A percentile compares a stretch with the other conserved stretches of the same genome.
These are phyloP conservation scores for Synergus itoensis DNA, from an alignment of 2,888 invertebrate genomes.

Conservation along the genomic window DNA sequence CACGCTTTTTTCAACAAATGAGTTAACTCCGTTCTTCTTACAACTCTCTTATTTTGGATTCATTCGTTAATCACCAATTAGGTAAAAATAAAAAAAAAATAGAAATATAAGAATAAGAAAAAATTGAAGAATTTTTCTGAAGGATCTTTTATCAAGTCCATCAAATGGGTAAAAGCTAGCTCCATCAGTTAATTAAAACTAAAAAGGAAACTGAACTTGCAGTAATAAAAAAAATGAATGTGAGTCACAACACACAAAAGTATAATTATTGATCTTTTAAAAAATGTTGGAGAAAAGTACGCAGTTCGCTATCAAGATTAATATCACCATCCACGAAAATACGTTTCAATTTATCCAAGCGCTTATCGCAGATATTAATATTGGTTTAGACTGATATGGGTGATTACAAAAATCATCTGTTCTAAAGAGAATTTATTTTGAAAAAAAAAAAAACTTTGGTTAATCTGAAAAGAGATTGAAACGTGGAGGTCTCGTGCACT, in stretches of 20 bases:
- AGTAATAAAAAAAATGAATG: neutral
- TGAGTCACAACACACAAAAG: too few relatives aligned
- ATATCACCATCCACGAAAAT: neutral
- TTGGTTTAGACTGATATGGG: neutral
- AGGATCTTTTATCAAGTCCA: too few relatives aligned
- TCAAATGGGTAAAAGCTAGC: too few relatives aligned
- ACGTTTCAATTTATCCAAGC: conserved; percentile 2
- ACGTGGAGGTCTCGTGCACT: conserved; percentile 12
- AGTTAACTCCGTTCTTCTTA: neutral
- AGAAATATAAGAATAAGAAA: too few relatives aligned
- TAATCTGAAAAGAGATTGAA: conserved; percentile 39
- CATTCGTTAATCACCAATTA: neutral
- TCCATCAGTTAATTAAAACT: too few relatives aligned
- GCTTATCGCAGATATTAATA: conserved; percentile 8
- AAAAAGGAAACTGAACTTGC: too few relatives aligned
- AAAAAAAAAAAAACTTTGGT: conserved; percentile 8
- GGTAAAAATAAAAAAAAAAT: neutral
- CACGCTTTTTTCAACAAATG: conserved; percentile 9
- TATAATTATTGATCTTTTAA: too few relatives aligned
- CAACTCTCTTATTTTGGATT: neutral
- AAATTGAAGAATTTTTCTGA: too few relatives aligned
- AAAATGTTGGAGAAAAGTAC: neutral
- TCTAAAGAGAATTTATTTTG: conserved; percentile 6
- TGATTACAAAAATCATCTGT: neutral
- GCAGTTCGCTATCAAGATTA: neutral